These are phyloP conservation scores for Perccottus glenii DNA, from an alignment of 2,113 vertebrate species.

Conservation along the genomic window DNA sequence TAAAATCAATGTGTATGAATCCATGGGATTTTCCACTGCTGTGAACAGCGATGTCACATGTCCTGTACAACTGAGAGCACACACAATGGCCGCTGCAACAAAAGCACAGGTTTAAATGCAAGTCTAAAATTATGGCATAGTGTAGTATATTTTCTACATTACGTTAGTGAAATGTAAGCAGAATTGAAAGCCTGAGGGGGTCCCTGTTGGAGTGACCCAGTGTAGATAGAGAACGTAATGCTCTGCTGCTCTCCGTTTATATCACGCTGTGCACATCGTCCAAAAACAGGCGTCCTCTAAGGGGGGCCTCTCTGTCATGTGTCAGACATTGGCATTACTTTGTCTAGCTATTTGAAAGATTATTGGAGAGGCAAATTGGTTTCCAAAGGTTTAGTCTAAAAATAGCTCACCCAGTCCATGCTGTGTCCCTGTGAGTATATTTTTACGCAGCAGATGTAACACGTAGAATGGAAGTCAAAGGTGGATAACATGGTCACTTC, in stretches of 20 bases:
- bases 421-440: conserved; percentile 37
- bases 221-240: conserved; percentile 28
- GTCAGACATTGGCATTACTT: conserved; percentile 49
- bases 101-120: conserved; percentile 6
- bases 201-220: conserved; percentile 39
- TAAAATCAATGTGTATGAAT: conserved; percentile 69
- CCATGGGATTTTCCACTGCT: conserved; percentile 67
- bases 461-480: conserved; percentile 29
- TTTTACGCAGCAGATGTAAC: conserved; percentile 53
- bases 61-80: conserved; percentile 15
- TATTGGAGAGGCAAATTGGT: conserved; percentile 53
- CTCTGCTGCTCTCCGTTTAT: conserved; percentile 23
- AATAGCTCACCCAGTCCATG: conserved; percentile 51
- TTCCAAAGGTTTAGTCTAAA: conserved; percentile 60
- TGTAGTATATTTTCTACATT: neutral
- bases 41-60: conserved; percentile 50
- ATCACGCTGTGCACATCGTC: conserved; percentile 38
- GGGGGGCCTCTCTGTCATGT: conserved; percentile 33
- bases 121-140: neutral
- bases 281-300: conserved; percentile 31
- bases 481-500: conserved; percentile 16
- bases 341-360: conserved; percentile 53
- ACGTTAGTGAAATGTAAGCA: conserved; percentile 25
- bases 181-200: conserved; percentile 38
- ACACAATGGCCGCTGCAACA: conserved; percentile 20